Evolutionary conservation across 2,888 invertebrate species (phyloP).

Genomic region (Ceraclea dissimilis): DNA sequence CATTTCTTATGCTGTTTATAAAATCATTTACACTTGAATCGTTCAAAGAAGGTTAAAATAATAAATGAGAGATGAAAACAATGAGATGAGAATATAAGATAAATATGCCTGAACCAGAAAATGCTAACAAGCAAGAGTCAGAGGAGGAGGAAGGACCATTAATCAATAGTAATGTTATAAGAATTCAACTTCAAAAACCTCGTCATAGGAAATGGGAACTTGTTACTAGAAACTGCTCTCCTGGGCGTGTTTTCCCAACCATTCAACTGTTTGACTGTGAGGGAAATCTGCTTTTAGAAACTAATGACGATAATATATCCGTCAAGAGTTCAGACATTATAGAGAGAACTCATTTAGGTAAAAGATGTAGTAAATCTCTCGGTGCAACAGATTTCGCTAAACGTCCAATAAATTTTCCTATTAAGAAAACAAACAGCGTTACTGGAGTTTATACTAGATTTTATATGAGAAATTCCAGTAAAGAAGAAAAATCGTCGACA

Average conservation of each 20-base stretch:
- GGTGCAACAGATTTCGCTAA: constrained; percentile 24
- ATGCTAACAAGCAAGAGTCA: background rate
- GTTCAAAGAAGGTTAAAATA: too few species aligned
- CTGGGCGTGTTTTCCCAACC: constrained; percentile 50
- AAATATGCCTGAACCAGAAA: constrained; percentile 18
- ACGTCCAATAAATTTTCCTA: constrained; percentile 30
- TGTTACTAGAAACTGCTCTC: constrained; percentile 55
- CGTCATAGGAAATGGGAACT: constrained; percentile 57
- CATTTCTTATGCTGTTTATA: background rate
- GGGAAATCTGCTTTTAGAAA: constrained; percentile 53
- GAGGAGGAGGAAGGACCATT: constrained; percentile 41
- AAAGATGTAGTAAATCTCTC: constrained; percentile 30
- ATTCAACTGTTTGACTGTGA: constrained; percentile 58
- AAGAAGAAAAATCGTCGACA: constrained; percentile 8
- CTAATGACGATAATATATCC: constrained; percentile 49
- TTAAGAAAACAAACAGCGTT: constrained; percentile 42
- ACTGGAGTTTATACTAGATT: constrained; percentile 43
- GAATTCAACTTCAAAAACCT: constrained; percentile 54
- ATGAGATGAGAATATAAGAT: constrained; percentile 8
- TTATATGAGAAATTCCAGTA: constrained; percentile 29
- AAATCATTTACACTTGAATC: too few species aligned
- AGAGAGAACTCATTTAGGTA: constrained; percentile 33
- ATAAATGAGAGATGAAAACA: background rate
- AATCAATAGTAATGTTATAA: constrained; percentile 50
- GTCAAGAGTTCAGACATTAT: constrained; percentile 40